Base-by-base conservation (phyloP, 2,113 vertebrate species). In the Clarias magur region DNA sequence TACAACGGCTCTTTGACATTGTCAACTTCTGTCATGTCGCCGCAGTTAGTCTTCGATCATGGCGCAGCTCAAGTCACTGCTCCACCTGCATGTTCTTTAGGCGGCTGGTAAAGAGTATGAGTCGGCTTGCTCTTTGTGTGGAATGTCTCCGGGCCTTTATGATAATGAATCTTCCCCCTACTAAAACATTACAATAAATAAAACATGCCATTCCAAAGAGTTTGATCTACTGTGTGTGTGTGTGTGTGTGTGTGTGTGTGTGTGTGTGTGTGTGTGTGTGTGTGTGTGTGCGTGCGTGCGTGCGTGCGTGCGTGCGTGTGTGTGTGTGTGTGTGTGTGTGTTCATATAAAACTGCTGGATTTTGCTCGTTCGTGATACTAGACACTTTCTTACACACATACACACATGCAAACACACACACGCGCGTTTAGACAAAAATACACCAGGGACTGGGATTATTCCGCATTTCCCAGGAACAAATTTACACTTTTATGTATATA, bases 81-180 rank as follows among this genome's bases (percentile, higher is more conserved):
- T 88, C 87, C 83, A 84, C 87, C 86, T 88, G 90, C 87, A 78
- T 70, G 42, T 70, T 87, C 86, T 86, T 86, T 75, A 59, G 72
- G 86, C 85, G 53, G 78, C n/a, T 34, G 34, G 62, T 84, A 91
- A 88, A 87, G 73, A 75, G 87, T 86, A 87, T 17, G 84, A 90
- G 90, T 85, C 54, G 88, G 88, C 86, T 92, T 88, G 87, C 86
- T 91, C 92, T 93, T 93, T 94, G 93, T 91, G 92, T 88, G 89
- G 88, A 88, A 93, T 95, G 93, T 95, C 95, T 95, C 87, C 92
- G 91, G 94, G 95, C 94, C 94, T 94, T 95, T 96, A 96, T 96
- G 94, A 91, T 95, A 95, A 95, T 95, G 92, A 94, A 90, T 81
- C 87, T 94, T 93, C 93, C 93, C 93, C 94, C 91, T 76, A 90